Percentiles rank a stretch among this genome's conserved stretches.
Evolutionary conservation across 2,888 invertebrate species (phyloP).

Genomic region (Tachina grossa): DNA sequence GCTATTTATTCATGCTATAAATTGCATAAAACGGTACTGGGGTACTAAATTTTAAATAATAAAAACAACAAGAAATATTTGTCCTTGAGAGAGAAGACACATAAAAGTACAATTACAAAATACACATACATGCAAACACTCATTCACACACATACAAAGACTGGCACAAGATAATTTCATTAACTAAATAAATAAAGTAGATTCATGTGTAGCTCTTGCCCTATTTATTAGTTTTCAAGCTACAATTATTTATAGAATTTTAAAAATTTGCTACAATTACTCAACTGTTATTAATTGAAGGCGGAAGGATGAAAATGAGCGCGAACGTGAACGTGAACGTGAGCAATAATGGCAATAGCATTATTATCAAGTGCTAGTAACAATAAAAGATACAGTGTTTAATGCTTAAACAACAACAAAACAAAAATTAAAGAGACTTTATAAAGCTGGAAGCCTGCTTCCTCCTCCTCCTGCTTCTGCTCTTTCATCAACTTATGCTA

Average conservation of each 20-base stretch:
- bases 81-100: constrained; percentile 42
- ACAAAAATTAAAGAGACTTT: neutral
- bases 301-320: constrained; percentile 3
- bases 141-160: neutral
- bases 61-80: neutral
- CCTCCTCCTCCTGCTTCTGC: neutral
- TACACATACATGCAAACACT: neutral
- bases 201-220: constrained; percentile 58
- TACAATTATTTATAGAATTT: constrained; percentile 65
- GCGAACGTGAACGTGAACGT: neutral
- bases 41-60: constrained; percentile 35
- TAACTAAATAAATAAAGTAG: constrained; percentile 62
- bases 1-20: constrained; percentile 13
- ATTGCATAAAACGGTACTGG: constrained; percentile 16
- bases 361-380: constrained; percentile 3
- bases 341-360: neutral
- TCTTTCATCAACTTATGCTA: neutral
- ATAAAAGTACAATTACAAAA: neutral
- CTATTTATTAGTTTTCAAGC: constrained; percentile 62
- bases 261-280: constrained; percentile 70
- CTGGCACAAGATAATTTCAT: constrained; percentile 41
- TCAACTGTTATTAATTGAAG: constrained; percentile 70
- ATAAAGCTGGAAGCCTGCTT: constrained; percentile 3
- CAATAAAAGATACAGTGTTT: constrained; percentile 11
- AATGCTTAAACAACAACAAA: neutral